Conservation (phyloP, 2,113 vertebrate species). For the Lates calcarifer region DNA sequence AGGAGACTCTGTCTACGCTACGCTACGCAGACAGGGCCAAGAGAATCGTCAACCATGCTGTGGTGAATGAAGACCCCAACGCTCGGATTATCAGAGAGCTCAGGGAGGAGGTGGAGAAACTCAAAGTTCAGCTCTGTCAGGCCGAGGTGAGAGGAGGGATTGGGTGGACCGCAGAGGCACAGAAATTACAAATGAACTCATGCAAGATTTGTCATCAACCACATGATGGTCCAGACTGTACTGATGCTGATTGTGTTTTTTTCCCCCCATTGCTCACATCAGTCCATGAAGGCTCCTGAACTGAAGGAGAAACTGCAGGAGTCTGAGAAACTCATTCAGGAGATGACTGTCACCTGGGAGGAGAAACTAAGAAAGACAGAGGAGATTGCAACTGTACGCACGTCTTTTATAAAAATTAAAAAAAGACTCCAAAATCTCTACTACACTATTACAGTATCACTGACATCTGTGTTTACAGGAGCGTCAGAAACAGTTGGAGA, state of each 20-base stretch:
- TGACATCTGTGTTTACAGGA: slow-evolving; percentile 84
- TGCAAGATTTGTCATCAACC: neutral
- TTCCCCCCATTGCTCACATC: slow-evolving; percentile 24
- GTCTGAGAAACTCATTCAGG: slow-evolving; percentile 97
- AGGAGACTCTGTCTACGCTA: slow-evolving; percentile 96
- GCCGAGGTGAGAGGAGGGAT: slow-evolving; percentile 88
- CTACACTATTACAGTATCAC: slow-evolving; percentile 3
- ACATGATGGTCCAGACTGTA: neutral
- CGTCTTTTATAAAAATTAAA: slow-evolving; percentile 20
- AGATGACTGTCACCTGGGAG: slow-evolving; percentile 98
- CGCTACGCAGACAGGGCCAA: slow-evolving; percentile 97
- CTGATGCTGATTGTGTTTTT: neutral
- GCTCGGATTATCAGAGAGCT: slow-evolving; percentile 97
- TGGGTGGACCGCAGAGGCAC: neutral
- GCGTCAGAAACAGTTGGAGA: slow-evolving; percentile 96
- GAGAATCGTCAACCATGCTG: slow-evolving; percentile 96
- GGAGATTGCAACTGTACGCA: slow-evolving; percentile 95
- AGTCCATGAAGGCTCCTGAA: slow-evolving; percentile 98
- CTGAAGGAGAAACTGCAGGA: slow-evolving; percentile 97
- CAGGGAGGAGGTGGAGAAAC: slow-evolving; percentile 96
- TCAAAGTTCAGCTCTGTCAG: slow-evolving; percentile 94
- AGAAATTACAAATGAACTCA: neutral
- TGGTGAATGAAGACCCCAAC: slow-evolving; percentile 98
- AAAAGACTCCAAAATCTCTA: neutral
- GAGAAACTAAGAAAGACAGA: slow-evolving; percentile 98